These are phyloP conservation scores for Lamprotornis superbus DNA, from an alignment of 2,113 vertebrate genomes.

Conservation along the genomic window DNA sequence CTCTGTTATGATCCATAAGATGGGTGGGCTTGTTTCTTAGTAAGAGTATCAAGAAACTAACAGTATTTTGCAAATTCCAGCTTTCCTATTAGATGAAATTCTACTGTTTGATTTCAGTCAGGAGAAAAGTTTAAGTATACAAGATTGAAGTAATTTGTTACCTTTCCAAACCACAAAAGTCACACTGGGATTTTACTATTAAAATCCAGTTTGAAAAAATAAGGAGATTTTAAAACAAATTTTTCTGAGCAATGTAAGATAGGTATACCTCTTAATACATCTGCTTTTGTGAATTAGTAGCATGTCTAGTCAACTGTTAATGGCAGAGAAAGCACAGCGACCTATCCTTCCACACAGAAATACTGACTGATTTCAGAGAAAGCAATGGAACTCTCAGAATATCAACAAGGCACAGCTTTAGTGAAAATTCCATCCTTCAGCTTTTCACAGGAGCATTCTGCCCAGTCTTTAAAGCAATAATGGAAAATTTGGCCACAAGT, in stretches of 20 bases:
- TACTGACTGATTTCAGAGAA: background rate
- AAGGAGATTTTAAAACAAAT: background rate
- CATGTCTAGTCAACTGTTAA: background rate
- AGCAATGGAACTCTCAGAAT: background rate
- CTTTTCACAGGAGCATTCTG: background rate
- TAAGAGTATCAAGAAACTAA: background rate
- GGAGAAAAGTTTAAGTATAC: background rate
- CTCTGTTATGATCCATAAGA: background rate
- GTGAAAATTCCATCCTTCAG: background rate
- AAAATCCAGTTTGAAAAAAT: background rate
- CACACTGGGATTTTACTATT: background rate
- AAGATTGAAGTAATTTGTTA: background rate
- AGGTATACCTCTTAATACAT: background rate
- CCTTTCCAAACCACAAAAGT: background rate
- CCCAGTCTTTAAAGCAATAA: background rate
- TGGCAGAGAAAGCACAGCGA: background rate
- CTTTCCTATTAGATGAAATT: background rate
- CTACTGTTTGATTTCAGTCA: background rate
- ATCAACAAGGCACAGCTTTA: background rate
- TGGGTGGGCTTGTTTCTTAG: background rate
- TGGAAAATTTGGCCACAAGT: background rate
- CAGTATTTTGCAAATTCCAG: background rate
- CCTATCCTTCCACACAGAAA: background rate
- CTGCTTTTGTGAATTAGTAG: background rate
- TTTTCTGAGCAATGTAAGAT: background rate